A percentile compares a stretch with the other conserved stretches of the same genome.
These are phyloP conservation scores for Clarias laeviceps DNA, from an alignment of 2,797 vertebrate genomes.

Conservation along the genomic window DNA sequence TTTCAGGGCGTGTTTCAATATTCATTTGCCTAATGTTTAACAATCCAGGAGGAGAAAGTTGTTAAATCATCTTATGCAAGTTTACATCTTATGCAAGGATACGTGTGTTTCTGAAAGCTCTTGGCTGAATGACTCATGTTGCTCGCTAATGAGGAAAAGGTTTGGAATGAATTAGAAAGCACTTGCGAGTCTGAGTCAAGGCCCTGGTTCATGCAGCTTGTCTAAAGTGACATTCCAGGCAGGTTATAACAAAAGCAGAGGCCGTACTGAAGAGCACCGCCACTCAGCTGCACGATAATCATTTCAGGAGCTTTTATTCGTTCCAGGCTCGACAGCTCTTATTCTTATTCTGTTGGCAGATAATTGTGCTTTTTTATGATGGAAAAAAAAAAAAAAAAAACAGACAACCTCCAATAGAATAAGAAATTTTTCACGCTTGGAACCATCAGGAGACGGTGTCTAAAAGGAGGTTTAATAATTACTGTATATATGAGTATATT, in stretches of 20 bases:
- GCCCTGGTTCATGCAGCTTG: background rate
- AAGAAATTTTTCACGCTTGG: background rate
- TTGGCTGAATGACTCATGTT: background rate
- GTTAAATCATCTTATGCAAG: background rate
- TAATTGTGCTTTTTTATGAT: background rate
- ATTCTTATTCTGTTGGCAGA: background rate
- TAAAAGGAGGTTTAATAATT: background rate
- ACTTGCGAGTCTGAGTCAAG: background rate
- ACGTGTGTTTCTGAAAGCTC: background rate
- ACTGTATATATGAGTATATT: background rate
- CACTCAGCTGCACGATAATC: background rate
- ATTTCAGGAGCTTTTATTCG: background rate
- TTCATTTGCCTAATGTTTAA: background rate
- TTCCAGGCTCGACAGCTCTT: background rate
- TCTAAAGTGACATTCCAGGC: constrained; percentile 1
- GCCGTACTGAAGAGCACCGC: background rate
- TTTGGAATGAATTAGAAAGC: background rate
- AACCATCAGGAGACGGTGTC: background rate
- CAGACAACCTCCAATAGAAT: no score
- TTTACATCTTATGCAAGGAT: no score
- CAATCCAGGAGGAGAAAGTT: background rate
- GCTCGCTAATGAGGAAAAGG: background rate
- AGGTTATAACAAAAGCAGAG: background rate
- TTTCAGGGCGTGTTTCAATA: background rate
- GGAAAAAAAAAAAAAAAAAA: background rate